Base-by-base conservation (phyloP, 2,113 vertebrate genomes). In the Tachysurus vachellii region DNA sequence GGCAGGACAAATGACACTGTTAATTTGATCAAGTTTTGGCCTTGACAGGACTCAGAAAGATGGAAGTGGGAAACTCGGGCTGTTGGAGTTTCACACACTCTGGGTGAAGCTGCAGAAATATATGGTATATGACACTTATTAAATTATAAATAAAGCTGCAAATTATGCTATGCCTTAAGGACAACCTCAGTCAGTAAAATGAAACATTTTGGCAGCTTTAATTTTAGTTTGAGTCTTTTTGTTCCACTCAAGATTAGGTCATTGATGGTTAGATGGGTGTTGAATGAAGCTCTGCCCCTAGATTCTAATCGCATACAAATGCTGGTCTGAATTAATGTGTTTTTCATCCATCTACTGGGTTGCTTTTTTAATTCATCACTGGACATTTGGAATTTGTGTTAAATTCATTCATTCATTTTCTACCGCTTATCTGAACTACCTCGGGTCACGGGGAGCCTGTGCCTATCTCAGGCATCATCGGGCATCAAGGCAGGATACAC, bases 91-190 rank as follows among this genome's bases (percentile, higher is more conserved):
- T 81, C 92, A 93, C 44, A 0, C 16, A 23, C 83, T 94, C 56
- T 95, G 94, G 94, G 81, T 36, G 23, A 94, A 92, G 90, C 88
- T 94, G 31, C 93, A 94, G 89, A 91, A 80, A 62, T 93, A 92
- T 61, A 68, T 94, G 93, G 94, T 95, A 91, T 13, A 70, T 62
- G 10, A 71, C n/a, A 26, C 21, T 26, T 26, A 11, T 21, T 14
- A 71, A 71, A 71, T 42, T 19, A 71, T 23, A 44, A 42, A 42
- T 71, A 28, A 66, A 4, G 23, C 17, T 19, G 17, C 36, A 42
- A 44, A 42, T 42, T 71, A 42, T 19, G 36, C 16, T 71, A 19
- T 70, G 13, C 12, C 9, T n/a, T 7, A 70, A 36, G 12, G 31
- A 36, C 44, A 42, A 44, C 0, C 7, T 73, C 70, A 21, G 70